Percentiles rank a stretch among this genome's conserved stretches.
Conservation (phyloP, 2,888 invertebrate genomes). For the Odontomyia ornata region DNA sequence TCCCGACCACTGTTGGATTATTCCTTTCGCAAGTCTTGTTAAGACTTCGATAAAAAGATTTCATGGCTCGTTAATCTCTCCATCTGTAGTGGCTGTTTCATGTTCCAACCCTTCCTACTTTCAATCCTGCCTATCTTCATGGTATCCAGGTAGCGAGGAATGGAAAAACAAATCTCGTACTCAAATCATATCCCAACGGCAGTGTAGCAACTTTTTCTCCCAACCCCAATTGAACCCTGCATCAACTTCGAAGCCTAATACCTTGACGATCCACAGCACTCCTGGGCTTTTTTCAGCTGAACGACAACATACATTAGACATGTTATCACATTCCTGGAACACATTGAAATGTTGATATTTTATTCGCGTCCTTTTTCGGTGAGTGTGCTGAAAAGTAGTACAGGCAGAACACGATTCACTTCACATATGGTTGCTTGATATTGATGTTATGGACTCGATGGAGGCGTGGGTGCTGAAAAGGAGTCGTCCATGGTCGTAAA, state of each 20-base stretch:
- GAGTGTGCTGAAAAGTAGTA: neutral
- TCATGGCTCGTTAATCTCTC: too few species aligned
- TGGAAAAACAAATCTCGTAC: too few species aligned
- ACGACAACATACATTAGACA: neutral
- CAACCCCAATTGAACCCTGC: neutral
- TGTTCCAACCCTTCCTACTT: too few species aligned
- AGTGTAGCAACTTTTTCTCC: too few species aligned
- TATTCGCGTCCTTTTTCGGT: neutral
- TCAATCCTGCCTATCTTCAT: too few species aligned
- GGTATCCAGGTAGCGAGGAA: too few species aligned
- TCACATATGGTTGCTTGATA: neutral
- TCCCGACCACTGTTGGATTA: too few species aligned
- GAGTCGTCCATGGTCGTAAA: neutral
- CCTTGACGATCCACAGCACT: neutral
- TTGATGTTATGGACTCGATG: neutral
- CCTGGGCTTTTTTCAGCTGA: neutral
- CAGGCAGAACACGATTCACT: neutral
- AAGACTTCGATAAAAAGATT: too few species aligned
- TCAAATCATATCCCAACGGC: too few species aligned
- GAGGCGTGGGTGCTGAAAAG: neutral
- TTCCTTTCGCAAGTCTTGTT: too few species aligned
- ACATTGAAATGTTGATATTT: neutral
- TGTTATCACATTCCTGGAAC: neutral
- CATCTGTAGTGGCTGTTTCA: too few species aligned
- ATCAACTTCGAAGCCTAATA: neutral